Percentiles rank a stretch among this genome's conserved stretches.
These are phyloP conservation scores for Myotis findleyi DNA, from an alignment of 2,797 vertebrate species.

Conservation along the genomic window DNA sequence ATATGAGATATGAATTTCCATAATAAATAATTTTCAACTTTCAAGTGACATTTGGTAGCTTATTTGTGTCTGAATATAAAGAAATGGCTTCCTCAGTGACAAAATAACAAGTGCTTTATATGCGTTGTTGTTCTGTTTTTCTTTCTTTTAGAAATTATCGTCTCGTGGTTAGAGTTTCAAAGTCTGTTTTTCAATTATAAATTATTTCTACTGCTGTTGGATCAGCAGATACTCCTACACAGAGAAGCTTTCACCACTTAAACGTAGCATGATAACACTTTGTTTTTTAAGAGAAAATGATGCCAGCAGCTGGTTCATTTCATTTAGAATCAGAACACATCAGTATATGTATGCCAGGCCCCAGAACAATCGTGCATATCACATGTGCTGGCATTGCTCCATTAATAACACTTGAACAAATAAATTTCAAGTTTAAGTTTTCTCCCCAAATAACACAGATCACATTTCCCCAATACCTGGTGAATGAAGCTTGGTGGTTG, in stretches of 20 bases:
- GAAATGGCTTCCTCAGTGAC: background rate
- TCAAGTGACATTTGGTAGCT: background rate
- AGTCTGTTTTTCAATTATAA: background rate
- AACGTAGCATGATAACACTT: background rate
- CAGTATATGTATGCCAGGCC: too few species aligned
- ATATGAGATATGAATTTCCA: background rate
- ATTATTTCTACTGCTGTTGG: background rate
- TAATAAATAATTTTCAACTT: background rate
- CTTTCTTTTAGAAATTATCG: constrained; percentile 13
- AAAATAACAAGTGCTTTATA: background rate
- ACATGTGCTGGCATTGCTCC: background rate
- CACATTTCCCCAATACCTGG: constrained; percentile 89
- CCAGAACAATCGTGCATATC: background rate
- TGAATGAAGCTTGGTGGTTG: constrained; percentile 93
- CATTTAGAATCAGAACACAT: background rate
- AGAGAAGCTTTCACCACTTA: background rate
- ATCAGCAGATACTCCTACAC: background rate
- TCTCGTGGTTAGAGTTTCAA: constrained; percentile 22
- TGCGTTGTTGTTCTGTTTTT: background rate
- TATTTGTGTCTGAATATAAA: background rate
- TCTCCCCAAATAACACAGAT: background rate
- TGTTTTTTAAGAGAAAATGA: background rate
- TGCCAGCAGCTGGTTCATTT: background rate
- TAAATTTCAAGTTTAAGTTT: background rate
- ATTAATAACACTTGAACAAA: background rate